Base-by-base conservation (phyloP, 1,140 invertebrate species). In the Tetramorium alpestre region DNA sequence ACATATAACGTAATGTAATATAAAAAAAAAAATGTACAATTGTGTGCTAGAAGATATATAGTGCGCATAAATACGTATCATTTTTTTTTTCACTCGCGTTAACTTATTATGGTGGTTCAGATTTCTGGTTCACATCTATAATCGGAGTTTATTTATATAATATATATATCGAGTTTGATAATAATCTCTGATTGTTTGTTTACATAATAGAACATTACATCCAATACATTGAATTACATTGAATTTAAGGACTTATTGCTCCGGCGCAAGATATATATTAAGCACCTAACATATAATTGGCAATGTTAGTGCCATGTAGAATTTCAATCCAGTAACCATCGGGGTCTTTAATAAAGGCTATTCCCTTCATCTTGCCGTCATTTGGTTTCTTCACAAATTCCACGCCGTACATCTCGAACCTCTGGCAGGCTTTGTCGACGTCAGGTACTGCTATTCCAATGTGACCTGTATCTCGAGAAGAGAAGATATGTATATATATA, bases 311-410 rank as follows among this genome's bases (percentile, higher is more conserved):
- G 41, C 96, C 94, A 93, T 97, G 98, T 80, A 99, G 97, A 85
- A 99, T 99, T 96, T 99, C 99, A 92, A 99, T 99, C 98, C 98
- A 99, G 94, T 99, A 99, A 58, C 98, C 98, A 96, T 99, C 99
- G 0, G 99, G 99, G 95, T 99, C 99, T 92, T 98, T 97, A 77
- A 99, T 98, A 93, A 99, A 99, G 4, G 98, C 99, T 69, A 99
- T 95, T 3, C 98, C 98, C 94, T 98, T 99, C 98, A 99, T 99
- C 94, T 98, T 98, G 89, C 98, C 98, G 94, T 98, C 98, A 93
- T 98, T 96, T 44, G 98, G 98, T 91, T 97, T 98, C 93, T 99
- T 99, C 1, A 98, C 96, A 95, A 99, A 99, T 87, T 98, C 97
- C 33, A 99, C 98, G 58, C 97, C 97, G 60, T 98, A 95, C 86